Evolutionary conservation across 2,888 invertebrate species (phyloP).

Genomic region (Tenthredo livida): DNA sequence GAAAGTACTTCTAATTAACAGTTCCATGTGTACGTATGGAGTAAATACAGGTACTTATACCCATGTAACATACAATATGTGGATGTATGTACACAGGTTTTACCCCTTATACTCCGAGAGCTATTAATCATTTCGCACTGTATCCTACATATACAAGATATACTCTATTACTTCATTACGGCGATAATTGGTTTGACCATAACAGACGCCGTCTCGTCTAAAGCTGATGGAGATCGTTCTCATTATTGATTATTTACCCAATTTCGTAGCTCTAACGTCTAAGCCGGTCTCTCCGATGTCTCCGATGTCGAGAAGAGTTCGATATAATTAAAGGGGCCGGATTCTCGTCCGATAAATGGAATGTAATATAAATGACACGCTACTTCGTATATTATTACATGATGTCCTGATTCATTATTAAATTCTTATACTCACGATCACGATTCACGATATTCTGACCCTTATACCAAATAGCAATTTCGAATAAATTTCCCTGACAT

Average conservation of each 20-base stretch:
- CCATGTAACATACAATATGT: neutral
- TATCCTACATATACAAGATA: neutral
- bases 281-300: neutral
- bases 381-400: neutral
- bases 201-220: neutral
- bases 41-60: too few relatives aligned
- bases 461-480: neutral
- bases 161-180: slow-evolving; percentile 5
- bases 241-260: slow-evolving; percentile 22
- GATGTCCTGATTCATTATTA: slow-evolving; percentile 3
- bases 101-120: neutral
- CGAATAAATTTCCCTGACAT: neutral
- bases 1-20: neutral
- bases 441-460: neutral
- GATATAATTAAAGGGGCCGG: neutral
- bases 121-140: neutral
- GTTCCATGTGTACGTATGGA: neutral
- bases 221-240: slow-evolving; percentile 5
- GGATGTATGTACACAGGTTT: neutral
- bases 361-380: slow-evolving; percentile 15
- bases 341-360: neutral
- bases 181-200: slow-evolving; percentile 7
- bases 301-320: neutral
- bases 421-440: neutral
- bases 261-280: neutral